Base-by-base conservation (phyloP, 2,113 vertebrate species). In the Rhynchopsitta pachyrhyncha region DNA sequence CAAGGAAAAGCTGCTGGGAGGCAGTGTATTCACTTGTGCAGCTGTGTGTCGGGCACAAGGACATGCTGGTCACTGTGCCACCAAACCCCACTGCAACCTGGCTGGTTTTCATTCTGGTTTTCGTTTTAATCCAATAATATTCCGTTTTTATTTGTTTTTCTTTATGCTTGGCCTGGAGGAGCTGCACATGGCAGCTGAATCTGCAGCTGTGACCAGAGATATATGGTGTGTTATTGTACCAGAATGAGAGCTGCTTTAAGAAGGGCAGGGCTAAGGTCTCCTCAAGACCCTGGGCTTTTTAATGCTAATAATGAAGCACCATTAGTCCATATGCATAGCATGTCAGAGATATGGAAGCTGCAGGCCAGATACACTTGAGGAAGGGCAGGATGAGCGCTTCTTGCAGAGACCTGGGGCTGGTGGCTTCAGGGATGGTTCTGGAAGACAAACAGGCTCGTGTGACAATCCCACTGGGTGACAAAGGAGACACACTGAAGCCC, bases 241-340 rank as follows among this genome's bases (percentile, higher is more conserved):
- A 27, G 29, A 12, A 5, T 17, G 17, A 23, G 27, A 37, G 49
- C 35, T 11, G 41, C 66, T 35, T 17, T 4, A 10, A 41, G 53
- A 37, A 37, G 19, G 37, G 23, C 35, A 46, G 52, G 2, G 46
- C n/a, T 0, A 1, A 18, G 8, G 13, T 23, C 29, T 20, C 44
- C 59, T 33, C 3, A 0, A n/a, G 44, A 25, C 28, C 25, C 23
- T 11, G 27, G 7, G 14, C 18, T 79, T 39, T 23, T 64, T 29
- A 17, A 33, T 2, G 19, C n/a, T 5, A 3, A 4, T 42, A 22
- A 10, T 3, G 29, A 35, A 9, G 53, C 20, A 9, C 11, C 18
- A 2, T 35, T 11, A 18, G 19, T 7, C 16, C 4, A 0, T 11
- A 3, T 4, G 3, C 5, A 0, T 2, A 4, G 14, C 1, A 7